phyloP scores from a whole-genome alignment of 37 sponge, comb jelly and placozoan species.

The Theonella swinhoei region DNA sequence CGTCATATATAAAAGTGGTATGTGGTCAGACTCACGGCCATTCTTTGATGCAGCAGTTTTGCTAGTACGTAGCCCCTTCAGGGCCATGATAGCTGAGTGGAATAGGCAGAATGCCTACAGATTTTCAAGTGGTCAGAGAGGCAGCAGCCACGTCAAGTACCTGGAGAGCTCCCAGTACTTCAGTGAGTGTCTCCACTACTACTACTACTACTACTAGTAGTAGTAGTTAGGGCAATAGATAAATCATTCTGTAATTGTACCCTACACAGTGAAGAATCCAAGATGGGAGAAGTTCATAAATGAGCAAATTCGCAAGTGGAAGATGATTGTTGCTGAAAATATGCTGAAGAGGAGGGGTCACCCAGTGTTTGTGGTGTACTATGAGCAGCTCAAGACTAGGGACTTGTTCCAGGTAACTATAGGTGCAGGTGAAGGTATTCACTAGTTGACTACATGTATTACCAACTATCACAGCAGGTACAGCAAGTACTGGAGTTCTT shows the following conservation, averaged over 20 bases:
- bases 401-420: too few relatives aligned
- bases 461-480: too few relatives aligned
- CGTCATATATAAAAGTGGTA: neutral
- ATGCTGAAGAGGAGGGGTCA: neutral
- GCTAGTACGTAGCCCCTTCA: conserved; percentile 12
- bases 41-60: neutral
- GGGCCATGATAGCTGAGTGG: conserved; percentile 15
- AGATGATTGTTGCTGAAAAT: neutral
- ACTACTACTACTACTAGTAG: too few relatives aligned
- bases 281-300: conserved; percentile 4
- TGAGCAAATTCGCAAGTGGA: conserved; percentile 1
- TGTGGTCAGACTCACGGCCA: too few relatives aligned
- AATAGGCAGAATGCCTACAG: neutral
- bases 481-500: too few relatives aligned
- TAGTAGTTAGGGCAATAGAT: too few relatives aligned
- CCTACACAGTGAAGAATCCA: conserved; percentile 12
- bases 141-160: neutral
- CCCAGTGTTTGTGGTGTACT: conserved; percentile 21
- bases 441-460: too few relatives aligned
- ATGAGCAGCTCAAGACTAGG: conserved; percentile 17
- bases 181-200: too few relatives aligned
- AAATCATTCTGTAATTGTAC: too few relatives aligned
- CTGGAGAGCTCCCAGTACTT: neutral
- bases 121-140: neutral
- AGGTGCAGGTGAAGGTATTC: too few relatives aligned